Conservation (phyloP, 2,797 vertebrate genomes). For the Novumbra hubbsi region DNA sequence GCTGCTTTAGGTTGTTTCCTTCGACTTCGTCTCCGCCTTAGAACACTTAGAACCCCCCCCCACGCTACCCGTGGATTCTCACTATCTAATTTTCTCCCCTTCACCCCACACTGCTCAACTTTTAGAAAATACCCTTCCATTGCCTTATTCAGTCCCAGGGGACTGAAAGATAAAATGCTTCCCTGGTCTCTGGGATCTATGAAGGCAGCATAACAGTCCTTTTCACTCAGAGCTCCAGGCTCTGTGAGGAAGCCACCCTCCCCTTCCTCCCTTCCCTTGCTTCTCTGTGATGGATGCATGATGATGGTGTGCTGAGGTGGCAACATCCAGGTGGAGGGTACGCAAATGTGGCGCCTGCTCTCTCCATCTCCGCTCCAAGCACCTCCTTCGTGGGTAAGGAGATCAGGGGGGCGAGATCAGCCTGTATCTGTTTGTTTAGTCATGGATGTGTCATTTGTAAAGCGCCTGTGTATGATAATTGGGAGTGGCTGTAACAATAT, state of each 20-base stretch:
- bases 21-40: slow-evolving; percentile 34
- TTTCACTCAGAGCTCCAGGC: slow-evolving; percentile 67
- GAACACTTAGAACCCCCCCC: slow-evolving; percentile 40
- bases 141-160: slow-evolving; percentile 63
- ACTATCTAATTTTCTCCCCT: slow-evolving; percentile 16
- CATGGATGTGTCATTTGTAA: slow-evolving; percentile 37
- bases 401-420: slow-evolving; percentile 2
- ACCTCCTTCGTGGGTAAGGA: neutral
- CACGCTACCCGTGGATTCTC: slow-evolving; percentile 22
- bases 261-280: slow-evolving; percentile 16
- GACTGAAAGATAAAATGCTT: slow-evolving; percentile 69
- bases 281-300: slow-evolving; percentile 7
- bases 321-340: neutral
- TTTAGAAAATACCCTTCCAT: slow-evolving; percentile 67
- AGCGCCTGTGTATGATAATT: slow-evolving; percentile 37
- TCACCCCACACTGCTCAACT: slow-evolving; percentile 45
- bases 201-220: slow-evolving; percentile 61
- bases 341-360: neutral
- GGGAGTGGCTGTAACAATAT: slow-evolving; percentile 43
- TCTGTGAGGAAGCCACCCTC: slow-evolving; percentile 52
- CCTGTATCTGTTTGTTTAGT: slow-evolving; percentile 38
- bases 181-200: slow-evolving; percentile 58
- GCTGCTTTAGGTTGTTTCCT: slow-evolving; percentile 48
- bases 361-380: neutral
- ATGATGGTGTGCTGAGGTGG: slow-evolving; percentile 25